Conservation (phyloP, 2,888 invertebrate species). For the Drosophila vallismaia region DNA sequence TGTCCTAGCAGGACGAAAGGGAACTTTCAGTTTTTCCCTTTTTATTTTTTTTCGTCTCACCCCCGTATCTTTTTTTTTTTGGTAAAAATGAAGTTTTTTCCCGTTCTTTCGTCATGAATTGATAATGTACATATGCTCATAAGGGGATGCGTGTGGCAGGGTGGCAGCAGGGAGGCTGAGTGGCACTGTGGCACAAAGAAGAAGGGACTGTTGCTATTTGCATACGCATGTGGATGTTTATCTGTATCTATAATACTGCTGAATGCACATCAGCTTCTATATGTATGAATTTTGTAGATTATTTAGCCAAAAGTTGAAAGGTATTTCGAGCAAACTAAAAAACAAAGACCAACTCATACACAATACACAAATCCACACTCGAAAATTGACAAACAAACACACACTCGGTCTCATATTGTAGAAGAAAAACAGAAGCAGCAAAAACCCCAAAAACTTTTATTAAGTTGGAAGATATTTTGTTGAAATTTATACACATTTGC, state of each 20-base stretch:
- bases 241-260: constrained; percentile 47
- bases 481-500: constrained; percentile 77
- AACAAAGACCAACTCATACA: constrained; percentile 61
- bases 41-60: neutral
- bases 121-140: constrained; percentile 78
- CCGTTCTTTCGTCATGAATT: constrained; percentile 72
- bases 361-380: constrained; percentile 21
- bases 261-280: constrained; percentile 38
- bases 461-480: constrained; percentile 76
- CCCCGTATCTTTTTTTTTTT: constrained; percentile 41
- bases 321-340: constrained; percentile 57
- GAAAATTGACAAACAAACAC: constrained; percentile 26
- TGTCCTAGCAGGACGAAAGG: constrained; percentile 36
- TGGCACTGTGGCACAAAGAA: neutral
- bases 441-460: constrained; percentile 69
- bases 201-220: constrained; percentile 58
- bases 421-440: constrained; percentile 28
- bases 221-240: constrained; percentile 51
- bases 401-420: neutral
- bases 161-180: constrained; percentile 1
- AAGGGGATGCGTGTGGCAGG: constrained; percentile 44
- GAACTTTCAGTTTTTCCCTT: constrained; percentile 11
- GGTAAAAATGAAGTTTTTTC: constrained; percentile 77
- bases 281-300: constrained; percentile 68
- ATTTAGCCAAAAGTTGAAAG: constrained; percentile 76